Base-by-base conservation (phyloP, 2,797 vertebrate genomes). In the Sebastes cheni region DNA sequence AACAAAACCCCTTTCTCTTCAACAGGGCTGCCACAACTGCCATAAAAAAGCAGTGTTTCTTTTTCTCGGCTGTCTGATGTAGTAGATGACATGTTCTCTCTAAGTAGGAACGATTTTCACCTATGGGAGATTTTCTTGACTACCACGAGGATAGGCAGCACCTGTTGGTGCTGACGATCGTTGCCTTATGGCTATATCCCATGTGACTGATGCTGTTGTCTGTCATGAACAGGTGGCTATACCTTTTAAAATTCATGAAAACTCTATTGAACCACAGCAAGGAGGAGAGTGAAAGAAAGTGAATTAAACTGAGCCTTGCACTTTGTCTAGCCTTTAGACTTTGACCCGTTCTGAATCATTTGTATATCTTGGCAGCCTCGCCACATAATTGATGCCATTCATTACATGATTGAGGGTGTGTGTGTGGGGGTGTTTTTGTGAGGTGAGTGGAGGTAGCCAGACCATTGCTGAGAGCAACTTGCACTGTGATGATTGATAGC, bases 331-430 rank as follows among this genome's bases (percentile, higher is more conserved):
- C 83, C 81, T 78, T 91, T 72, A 83, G 86, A 92, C 83, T 86
- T 72, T 79, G 86, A 88, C 85, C 84, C 78, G 27, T 39, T 86
- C 56, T 75, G 77, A 85, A 84, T 91, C 83, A 92, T 92, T 86
- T 90, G 87, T 92, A 81, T 83, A 81, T 80, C 79, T 82, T 89
- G 92, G 91, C 88, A 92, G 84, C 75, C 67, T 39, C 14, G 84
- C 77, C 68, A 67, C 61, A 82, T 90, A 92, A 93, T 89, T 93
- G 89, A 94, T 90, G 87, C 83, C 81, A 86, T 93, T 93, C 92
- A 92, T 94, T 95, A 92, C 80, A 80, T 88, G 90, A 94, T 93
- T 92, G 89, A 84, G 64, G 62, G 66, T 65, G n/a, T 1, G 66
- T 46, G 12, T 7, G 64, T 3, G n/a, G 32, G 77, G 67, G 76